Evolutionary conservation across 2,888 invertebrate species (phyloP), one percentile per base, ranked within the genome.

Genomic region (Apodemia arnacis): DNA sequence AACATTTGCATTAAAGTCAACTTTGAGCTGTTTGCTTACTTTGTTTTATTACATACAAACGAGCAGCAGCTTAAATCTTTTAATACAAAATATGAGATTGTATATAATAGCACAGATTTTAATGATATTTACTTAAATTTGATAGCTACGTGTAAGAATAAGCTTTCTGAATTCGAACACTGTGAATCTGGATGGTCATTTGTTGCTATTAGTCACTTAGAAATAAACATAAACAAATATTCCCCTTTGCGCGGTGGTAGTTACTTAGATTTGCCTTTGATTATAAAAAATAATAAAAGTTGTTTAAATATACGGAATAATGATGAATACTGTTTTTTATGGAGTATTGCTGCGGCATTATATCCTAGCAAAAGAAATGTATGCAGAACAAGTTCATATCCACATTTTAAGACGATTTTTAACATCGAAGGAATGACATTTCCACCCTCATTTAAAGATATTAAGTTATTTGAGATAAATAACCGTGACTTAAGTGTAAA

Each of bases 201-300:
- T 49, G 41, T 27, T 41, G 54, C 76, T 38, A 63, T 85, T 2
- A 87, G 82, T 75, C 85, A 87, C 73, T 63, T 54, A 54, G 54
- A 54, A 54, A 38, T 87, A 59, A 87, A 90, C 54, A 83, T 86
- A 11, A 87, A 90, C 73, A 88, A 86, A 75, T 88, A 86, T 54
- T 18, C 18, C 13, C 54, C 54, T 54, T 8, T 54, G 54, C 54
- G 80, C 49, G 84, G 81, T 18, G 82, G 79, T 21, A 44, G 70
- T 18, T 87, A 66, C 66, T 44, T 84, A 75, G 76, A 75, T 6
- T 49, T 87, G 24, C 83, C 87, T 18, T 27, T 18, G 15, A 34
- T 41, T 24, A 81, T 87, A n/a, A 81, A 49, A 34, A 75, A 76
- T 73, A 72, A 78, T 13, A 87, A 82, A 75, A 84, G 74, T 72